Evolutionary conservation across 2,888 invertebrate species (phyloP).

Genomic region (Megaustenia siamemsis): DNA sequence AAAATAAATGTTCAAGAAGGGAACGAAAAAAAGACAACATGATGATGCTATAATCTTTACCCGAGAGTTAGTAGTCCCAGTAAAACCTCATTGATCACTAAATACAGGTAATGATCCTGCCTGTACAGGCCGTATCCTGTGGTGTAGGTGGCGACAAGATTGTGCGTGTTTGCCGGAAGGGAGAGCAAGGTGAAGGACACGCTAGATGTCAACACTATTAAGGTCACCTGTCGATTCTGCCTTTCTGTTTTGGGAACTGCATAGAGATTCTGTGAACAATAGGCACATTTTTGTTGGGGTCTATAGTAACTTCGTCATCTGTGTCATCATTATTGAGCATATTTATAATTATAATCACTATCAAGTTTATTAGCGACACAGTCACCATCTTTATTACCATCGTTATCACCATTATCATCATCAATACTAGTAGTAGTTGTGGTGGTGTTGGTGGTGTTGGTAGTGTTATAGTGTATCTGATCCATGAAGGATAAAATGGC

Average conservation of each 20-base stretch:
- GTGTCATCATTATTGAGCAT: too few species aligned
- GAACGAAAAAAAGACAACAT: not conserved
- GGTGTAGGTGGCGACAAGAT: slow-evolving; percentile 49
- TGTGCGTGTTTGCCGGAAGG: slow-evolving; percentile 36
- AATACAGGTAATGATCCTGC: slow-evolving; percentile 34
- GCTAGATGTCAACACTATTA: slow-evolving; percentile 29
- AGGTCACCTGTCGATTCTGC: slow-evolving; percentile 1
- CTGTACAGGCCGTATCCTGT: slow-evolving; percentile 28
- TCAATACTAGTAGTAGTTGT: too few species aligned
- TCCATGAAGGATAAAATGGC: too few species aligned
- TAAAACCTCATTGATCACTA: slow-evolving; percentile 29
- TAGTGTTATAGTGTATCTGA: too few species aligned
- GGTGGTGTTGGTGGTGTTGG: too few species aligned
- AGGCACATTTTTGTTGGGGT: too few species aligned
- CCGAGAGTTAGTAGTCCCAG: slow-evolving; percentile 21
- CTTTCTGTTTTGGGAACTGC: not conserved
- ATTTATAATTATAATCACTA: too few species aligned
- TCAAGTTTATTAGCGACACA: too few species aligned
- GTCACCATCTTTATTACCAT: too few species aligned
- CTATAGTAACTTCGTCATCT: too few species aligned
- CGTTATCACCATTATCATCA: too few species aligned
- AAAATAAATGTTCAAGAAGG: not conserved
- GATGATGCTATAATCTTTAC: not conserved
- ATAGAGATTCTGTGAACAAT: not conserved
- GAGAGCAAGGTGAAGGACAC: slow-evolving; percentile 50